phyloP scores from a whole-genome alignment of 2,888 invertebrate genomes.

The Drosophila kanekoi region DNA sequence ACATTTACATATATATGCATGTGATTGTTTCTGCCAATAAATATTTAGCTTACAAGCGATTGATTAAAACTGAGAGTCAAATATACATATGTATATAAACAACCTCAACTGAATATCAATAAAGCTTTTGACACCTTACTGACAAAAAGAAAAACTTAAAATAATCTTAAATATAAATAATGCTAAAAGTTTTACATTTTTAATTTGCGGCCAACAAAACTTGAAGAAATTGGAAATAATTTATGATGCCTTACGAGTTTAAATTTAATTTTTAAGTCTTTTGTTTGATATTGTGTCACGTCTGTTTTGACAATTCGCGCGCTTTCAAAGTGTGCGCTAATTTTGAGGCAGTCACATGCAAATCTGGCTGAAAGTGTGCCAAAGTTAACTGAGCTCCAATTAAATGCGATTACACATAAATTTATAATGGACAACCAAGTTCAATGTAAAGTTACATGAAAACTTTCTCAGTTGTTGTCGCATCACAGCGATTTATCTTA shows the following conservation, averaged over 20 bases:
- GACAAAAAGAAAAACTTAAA: too few species aligned
- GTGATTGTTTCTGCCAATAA: slow-evolving; percentile 28
- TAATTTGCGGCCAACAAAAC: slow-evolving; percentile 9
- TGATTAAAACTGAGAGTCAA: slow-evolving; percentile 8
- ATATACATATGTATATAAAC: slow-evolving; percentile 18
- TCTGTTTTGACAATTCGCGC: slow-evolving; percentile 42
- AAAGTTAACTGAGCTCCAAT: slow-evolving; percentile 7
- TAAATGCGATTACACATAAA: slow-evolving; percentile 9
- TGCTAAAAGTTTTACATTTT: slow-evolving; percentile 15
- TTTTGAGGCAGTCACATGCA: slow-evolving; percentile 31
- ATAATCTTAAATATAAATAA: too few species aligned
- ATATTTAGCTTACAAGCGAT: slow-evolving; percentile 15
- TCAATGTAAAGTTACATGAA: slow-evolving; percentile 46
- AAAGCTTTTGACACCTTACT: slow-evolving; percentile 15
- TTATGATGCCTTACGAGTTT: slow-evolving; percentile 35
- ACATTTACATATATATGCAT: slow-evolving; percentile 1
- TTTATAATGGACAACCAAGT: slow-evolving; percentile 21
- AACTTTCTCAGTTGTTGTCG: slow-evolving; percentile 45
- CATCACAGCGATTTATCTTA: slow-evolving; percentile 13
- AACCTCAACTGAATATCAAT: slow-evolving; percentile 23
- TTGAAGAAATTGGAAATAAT: slow-evolving; percentile 44
- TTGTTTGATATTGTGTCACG: slow-evolving; percentile 64
- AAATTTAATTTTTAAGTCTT: slow-evolving; percentile 13
- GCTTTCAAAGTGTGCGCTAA: slow-evolving; percentile 19
- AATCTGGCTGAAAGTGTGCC: slow-evolving; percentile 38